Percentiles rank a stretch among this genome's conserved stretches.
Evolutionary conservation across 2,888 invertebrate genomes (phyloP).

Genomic region (Platycheirus rosarum): DNA sequence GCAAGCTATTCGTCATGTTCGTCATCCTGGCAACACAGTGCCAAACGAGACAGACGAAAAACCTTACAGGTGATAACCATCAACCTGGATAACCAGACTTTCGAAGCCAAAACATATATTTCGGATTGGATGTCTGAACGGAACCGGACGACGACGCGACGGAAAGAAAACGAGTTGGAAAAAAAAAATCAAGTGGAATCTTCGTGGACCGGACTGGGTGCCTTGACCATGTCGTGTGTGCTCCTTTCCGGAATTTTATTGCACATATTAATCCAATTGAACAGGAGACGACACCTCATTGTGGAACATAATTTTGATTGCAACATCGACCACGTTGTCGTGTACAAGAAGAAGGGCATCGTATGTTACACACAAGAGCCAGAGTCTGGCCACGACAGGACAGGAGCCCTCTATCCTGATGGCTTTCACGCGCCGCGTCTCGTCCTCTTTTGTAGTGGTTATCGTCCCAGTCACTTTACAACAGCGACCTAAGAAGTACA

Average conservation of each 20-base stretch:
- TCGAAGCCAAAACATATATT: not conserved
- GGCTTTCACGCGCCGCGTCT: constrained; percentile 37
- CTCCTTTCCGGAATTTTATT: constrained; percentile 60
- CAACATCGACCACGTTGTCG: constrained; percentile 42
- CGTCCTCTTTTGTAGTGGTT: constrained; percentile 3
- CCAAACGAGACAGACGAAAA: constrained; percentile 5
- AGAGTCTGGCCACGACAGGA: constrained; percentile 3
- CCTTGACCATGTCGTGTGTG: constrained; percentile 13
- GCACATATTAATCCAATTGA: constrained; percentile 62
- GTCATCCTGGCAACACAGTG: constrained; percentile 26
- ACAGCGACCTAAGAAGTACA: not conserved
- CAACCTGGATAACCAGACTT: constrained; percentile 13
- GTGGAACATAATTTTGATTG: constrained; percentile 49
- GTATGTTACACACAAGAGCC: constrained; percentile 28
- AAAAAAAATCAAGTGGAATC: constrained; percentile 19
- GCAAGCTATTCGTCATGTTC: no score
- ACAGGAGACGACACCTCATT: constrained; percentile 58
- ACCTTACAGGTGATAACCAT: constrained; percentile 17
- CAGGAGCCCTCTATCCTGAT: constrained; percentile 32
- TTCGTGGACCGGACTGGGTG: not conserved
- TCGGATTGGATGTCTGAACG: constrained; percentile 13
- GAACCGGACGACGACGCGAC: no score
- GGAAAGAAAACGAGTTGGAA: constrained; percentile 15
- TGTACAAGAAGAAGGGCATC: constrained; percentile 47
- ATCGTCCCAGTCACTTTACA: not conserved